Percentiles rank a stretch among this genome's conserved stretches.
These are phyloP conservation scores for Tethea ocularis DNA, from an alignment of 2,888 invertebrate species.

Conservation along the genomic window DNA sequence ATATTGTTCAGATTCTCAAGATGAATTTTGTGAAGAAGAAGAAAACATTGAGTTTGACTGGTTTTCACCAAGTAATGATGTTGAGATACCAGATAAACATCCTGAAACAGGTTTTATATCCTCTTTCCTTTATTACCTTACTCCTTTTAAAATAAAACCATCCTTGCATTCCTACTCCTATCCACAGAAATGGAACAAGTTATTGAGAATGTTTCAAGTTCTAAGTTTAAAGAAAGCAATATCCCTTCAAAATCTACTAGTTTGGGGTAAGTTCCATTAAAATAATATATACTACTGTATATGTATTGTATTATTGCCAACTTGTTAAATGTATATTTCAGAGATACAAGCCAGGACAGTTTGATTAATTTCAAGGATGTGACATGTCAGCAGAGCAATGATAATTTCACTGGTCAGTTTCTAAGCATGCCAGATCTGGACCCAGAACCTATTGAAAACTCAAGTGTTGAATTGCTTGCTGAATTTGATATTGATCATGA, in stretches of 20 bases:
- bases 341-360: conserved; percentile 51
- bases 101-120: conserved; percentile 54
- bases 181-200: conserved; percentile 30
- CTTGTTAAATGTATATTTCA: conserved; percentile 29
- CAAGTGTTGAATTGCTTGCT: conserved; percentile 63
- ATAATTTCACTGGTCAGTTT: conserved; percentile 60
- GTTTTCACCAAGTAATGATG: conserved; percentile 47
- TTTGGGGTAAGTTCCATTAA: conserved; percentile 20
- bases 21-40: conserved; percentile 66
- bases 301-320: background rate
- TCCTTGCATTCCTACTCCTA: conserved; percentile 28
- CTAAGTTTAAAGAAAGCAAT: conserved; percentile 11
- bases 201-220: conserved; percentile 19
- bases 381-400: conserved; percentile 54
- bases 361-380: conserved; percentile 61
- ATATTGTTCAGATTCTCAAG: conserved; percentile 50
- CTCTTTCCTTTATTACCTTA: conserved; percentile 23
- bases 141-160: background rate
- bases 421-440: conserved; percentile 74
- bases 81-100: conserved; percentile 33
- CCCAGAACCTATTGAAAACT: conserved; percentile 48
- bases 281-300: background rate
- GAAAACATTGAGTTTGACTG: conserved; percentile 68
- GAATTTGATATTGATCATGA: conserved; percentile 71
- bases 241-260: conserved; percentile 15